A percentile compares a stretch with the other conserved stretches of the same genome.
phyloP scores from a whole-genome alignment of 2,888 invertebrate genomes.

The Lagria hirta region DNA sequence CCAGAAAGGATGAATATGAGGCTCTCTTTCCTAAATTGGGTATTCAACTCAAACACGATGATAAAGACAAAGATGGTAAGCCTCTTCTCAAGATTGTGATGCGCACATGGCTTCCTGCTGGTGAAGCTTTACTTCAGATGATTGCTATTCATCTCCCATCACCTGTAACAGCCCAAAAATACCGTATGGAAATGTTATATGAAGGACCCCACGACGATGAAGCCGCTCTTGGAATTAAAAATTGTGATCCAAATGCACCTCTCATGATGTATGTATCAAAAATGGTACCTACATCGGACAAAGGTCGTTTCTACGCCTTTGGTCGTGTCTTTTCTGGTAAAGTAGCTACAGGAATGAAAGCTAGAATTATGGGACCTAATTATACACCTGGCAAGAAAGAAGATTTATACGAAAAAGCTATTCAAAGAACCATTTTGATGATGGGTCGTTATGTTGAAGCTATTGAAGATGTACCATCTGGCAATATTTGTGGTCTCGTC shows the following conservation, averaged over 20 bases:
- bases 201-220: slow-evolving; percentile 98
- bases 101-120: slow-evolving; percentile 99
- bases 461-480: slow-evolving; percentile 97
- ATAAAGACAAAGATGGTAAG: slow-evolving; percentile 96
- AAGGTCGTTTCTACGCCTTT: slow-evolving; percentile 99
- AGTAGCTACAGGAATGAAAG: slow-evolving; percentile 82
- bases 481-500: slow-evolving; percentile 99
- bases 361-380: slow-evolving; percentile 99
- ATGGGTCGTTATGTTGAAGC: slow-evolving; percentile 99
- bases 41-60: slow-evolving; percentile 90
- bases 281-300: slow-evolving; percentile 99
- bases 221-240: slow-evolving; percentile 63
- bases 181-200: slow-evolving; percentile 99
- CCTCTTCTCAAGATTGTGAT: slow-evolving; percentile 95
- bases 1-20: slow-evolving; percentile 90
- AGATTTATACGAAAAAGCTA: slow-evolving; percentile 97
- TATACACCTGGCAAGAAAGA: slow-evolving; percentile 98
- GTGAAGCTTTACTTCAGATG: slow-evolving; percentile 99
- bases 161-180: slow-evolving; percentile 97
- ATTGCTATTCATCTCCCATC: slow-evolving; percentile 99
- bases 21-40: slow-evolving; percentile 86
- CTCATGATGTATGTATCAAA: slow-evolving; percentile 99
- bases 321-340: slow-evolving; percentile 99
- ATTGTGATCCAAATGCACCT: slow-evolving; percentile 94
- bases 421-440: slow-evolving; percentile 99